Conservation (phyloP, 1,140 invertebrate genomes). For the Calephelis nemesis region DNA sequence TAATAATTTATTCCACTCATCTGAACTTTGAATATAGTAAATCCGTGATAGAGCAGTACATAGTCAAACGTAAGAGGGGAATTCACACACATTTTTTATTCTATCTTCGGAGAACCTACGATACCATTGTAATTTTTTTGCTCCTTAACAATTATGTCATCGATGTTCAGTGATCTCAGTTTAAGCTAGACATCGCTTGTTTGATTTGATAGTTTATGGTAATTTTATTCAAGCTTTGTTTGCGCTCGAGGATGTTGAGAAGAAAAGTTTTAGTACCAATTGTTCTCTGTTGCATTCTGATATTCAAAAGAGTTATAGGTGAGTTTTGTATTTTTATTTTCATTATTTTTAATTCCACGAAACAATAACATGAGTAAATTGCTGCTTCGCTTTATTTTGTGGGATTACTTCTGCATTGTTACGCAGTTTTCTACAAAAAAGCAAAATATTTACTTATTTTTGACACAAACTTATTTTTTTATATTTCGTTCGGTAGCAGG, state of each 20-base stretch:
- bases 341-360: too few relatives aligned
- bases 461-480: too few relatives aligned
- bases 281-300: neutral
- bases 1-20: constrained; percentile 5
- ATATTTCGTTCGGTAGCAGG: too few relatives aligned
- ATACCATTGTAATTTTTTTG: constrained; percentile 9
- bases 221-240: neutral
- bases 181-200: constrained; percentile 1
- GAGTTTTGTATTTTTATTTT: neutral
- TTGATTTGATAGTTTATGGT: constrained; percentile 9
- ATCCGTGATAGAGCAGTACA: neutral
- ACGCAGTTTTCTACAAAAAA: too few relatives aligned
- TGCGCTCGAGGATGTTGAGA: neutral
- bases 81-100: constrained; percentile 13
- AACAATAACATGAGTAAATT: too few relatives aligned
- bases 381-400: too few relatives aligned
- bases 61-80: constrained; percentile 4
- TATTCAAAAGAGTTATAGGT: neutral
- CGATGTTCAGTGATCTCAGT: constrained; percentile 15
- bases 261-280: neutral
- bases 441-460: too few relatives aligned
- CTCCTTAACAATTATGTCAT: neutral
- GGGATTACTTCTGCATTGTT: too few relatives aligned
- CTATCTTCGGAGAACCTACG: constrained; percentile 9
- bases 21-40: neutral